Base-by-base conservation (phyloP, 2,797 vertebrate genomes). In the Brachymystax lenok region DNA sequence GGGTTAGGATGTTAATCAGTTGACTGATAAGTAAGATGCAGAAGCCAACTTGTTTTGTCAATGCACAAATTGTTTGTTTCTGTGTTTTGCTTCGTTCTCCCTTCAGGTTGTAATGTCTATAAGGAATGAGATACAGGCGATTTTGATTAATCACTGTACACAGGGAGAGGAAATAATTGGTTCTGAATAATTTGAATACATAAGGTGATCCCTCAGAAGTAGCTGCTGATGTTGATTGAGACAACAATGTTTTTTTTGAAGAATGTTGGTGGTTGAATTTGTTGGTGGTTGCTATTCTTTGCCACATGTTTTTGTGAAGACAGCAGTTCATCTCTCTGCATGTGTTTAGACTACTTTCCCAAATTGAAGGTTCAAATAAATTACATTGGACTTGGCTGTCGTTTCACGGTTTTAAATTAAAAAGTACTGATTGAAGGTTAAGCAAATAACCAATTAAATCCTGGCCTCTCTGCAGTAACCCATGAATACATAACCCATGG, bases 161-260 rank as follows among this genome's bases (percentile, higher is more conserved):
- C 90, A 90, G 86, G 75, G 82, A n/a, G 84, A 89, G 80, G 83
- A 89, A 89, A 92, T 93, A 93, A 93, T 93, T 91, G 92, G 88
- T 82, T 91, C 88, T 89, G 83, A 87, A 84, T 86, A 90, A 91
- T 92, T 88, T 89, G 84, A 91, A 93, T 91, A 83, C 88, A 90
- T 30, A 33, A 67, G 84, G 82, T 78, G 77, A 90, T 86, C 88
- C 85, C 85, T 88, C 88, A 86, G 89, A 59, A 33, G 46, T 51
- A 50, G 33, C 54, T n/a, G 50, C 50, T 33, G 6, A 71, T 52
- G 21, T 28, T 71, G 50, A 71, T 24, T 71, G 71, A 61, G 71
- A 59, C 61, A 61, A 59, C 40, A 50, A 24, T 73, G 28, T 16
- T 52, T 28, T 14, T 59, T 19, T 10, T 1, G 27, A 73, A 73